Percentiles rank a stretch among this genome's conserved stretches.
Conservation (phyloP, 2,888 invertebrate species). For the Serripes groenlandicus region DNA sequence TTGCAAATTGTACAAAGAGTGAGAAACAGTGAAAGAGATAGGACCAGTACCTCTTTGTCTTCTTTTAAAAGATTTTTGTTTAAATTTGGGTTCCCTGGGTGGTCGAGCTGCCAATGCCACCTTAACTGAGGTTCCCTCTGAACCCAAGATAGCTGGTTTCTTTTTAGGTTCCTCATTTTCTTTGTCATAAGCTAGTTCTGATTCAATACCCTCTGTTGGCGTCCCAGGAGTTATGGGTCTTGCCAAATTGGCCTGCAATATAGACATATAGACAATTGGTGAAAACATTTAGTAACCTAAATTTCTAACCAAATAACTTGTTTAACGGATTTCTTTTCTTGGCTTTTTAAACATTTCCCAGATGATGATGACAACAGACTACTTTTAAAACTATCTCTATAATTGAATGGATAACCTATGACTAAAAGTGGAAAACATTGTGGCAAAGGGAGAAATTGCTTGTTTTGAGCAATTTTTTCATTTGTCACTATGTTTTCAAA, state of each 20-base stretch:
- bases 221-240: constrained; percentile 64
- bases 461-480: too few relatives aligned
- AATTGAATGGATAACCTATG: too few relatives aligned
- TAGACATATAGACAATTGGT: too few relatives aligned
- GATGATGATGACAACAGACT: too few relatives aligned
- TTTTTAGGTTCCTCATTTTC: constrained; percentile 56
- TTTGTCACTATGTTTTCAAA: too few relatives aligned
- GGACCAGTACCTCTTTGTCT: constrained; percentile 42
- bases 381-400: too few relatives aligned
- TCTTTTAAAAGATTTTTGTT: constrained; percentile 55
- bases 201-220: constrained; percentile 38
- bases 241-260: constrained; percentile 73
- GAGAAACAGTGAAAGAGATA: neutral
- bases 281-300: too few relatives aligned
- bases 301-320: too few relatives aligned
- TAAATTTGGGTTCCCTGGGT: constrained; percentile 59
- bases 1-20: neutral
- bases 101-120: constrained; percentile 74
- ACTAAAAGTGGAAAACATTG: too few relatives aligned
- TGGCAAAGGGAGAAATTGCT: too few relatives aligned
- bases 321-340: too few relatives aligned
- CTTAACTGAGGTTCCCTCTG: constrained; percentile 77
- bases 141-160: constrained; percentile 82
- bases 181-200: constrained; percentile 24
- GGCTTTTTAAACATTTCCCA: too few relatives aligned